These are phyloP conservation scores for Tretioscincus oriximinensis DNA, from an alignment of 2,113 vertebrate genomes.

Conservation along the genomic window DNA sequence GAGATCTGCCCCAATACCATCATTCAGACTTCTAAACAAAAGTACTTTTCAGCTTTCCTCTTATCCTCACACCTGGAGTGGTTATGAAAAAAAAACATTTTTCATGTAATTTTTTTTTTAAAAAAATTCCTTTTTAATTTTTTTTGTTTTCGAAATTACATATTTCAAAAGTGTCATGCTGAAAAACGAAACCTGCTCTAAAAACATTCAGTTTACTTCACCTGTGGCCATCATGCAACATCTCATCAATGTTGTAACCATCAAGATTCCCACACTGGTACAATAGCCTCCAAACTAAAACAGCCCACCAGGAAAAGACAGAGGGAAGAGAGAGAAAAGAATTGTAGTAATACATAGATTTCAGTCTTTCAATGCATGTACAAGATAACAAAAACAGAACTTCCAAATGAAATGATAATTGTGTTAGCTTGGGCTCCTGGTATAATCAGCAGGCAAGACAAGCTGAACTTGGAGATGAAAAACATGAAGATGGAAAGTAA, in stretches of 20 bases:
- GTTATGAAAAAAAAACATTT: conserved; percentile 67
- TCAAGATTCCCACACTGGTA: conserved; percentile 62
- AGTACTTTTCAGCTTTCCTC: conserved; percentile 72
- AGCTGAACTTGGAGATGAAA: conserved; percentile 59
- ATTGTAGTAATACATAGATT: conserved; percentile 73
- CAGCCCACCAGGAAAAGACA: conserved; percentile 63
- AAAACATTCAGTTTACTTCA: conserved; percentile 65
- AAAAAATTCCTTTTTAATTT: conserved; percentile 48
- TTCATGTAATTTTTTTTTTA: conserved; percentile 61
- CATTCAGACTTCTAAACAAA: conserved; percentile 81
- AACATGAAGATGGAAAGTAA: conserved; percentile 64
- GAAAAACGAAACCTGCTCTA: conserved; percentile 65
- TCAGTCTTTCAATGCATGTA: conserved; percentile 75
- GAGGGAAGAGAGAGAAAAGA: conserved; percentile 27
- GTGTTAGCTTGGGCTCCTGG: conserved; percentile 61
- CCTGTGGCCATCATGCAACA: conserved; percentile 65
- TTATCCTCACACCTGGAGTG: conserved; percentile 73
- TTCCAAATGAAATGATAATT: conserved; percentile 63
- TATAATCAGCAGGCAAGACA: conserved; percentile 65
- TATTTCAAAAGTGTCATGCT: conserved; percentile 72
- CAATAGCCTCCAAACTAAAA: conserved; percentile 73
- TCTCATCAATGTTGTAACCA: conserved; percentile 61
- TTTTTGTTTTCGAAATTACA: conserved; percentile 59
- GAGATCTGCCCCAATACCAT: conserved; percentile 72
- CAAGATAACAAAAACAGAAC: conserved; percentile 65